phyloP scores from a whole-genome alignment of 2,888 invertebrate genomes.

The Zaprionus obscuricornis region DNA sequence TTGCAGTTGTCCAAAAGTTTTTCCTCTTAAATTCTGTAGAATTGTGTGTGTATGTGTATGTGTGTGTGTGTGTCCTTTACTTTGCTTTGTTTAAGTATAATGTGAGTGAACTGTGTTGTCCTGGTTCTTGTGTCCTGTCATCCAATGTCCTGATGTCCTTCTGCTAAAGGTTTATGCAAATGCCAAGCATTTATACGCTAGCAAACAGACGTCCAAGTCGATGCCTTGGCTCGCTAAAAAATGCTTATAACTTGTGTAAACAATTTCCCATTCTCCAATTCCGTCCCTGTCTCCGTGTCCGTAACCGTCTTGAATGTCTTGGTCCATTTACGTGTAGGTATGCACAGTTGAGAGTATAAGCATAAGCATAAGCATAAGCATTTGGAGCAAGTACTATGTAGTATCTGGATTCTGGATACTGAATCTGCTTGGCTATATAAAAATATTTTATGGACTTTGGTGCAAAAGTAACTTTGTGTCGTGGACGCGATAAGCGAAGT shows the following conservation, averaged over 20 bases:
- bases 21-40: slow-evolving; percentile 14
- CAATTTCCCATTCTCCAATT: slow-evolving; percentile 53
- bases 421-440: slow-evolving; percentile 45
- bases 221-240: slow-evolving; percentile 68
- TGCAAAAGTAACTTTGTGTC: slow-evolving; percentile 70
- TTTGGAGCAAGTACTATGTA: slow-evolving; percentile 15
- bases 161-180: slow-evolving; percentile 70
- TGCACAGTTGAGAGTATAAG: slow-evolving; percentile 38
- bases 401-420: slow-evolving; percentile 36
- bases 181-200: slow-evolving; percentile 60
- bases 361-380: neutral
- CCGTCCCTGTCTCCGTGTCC: slow-evolving; percentile 3
- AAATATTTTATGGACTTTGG: slow-evolving; percentile 74
- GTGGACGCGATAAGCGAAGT: slow-evolving; percentile 59
- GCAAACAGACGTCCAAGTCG: slow-evolving; percentile 61
- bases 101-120: neutral
- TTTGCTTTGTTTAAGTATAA: neutral
- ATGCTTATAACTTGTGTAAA: slow-evolving; percentile 78
- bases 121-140: slow-evolving; percentile 11
- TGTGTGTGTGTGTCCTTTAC: neutral
- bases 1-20: slow-evolving; percentile 71
- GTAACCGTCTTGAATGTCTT: neutral
- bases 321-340: slow-evolving; percentile 68
- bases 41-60: no score
- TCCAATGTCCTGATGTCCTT: slow-evolving; percentile 14